phyloP scores from a whole-genome alignment of 2,888 invertebrate genomes.

The Leptinotarsa haldemani region DNA sequence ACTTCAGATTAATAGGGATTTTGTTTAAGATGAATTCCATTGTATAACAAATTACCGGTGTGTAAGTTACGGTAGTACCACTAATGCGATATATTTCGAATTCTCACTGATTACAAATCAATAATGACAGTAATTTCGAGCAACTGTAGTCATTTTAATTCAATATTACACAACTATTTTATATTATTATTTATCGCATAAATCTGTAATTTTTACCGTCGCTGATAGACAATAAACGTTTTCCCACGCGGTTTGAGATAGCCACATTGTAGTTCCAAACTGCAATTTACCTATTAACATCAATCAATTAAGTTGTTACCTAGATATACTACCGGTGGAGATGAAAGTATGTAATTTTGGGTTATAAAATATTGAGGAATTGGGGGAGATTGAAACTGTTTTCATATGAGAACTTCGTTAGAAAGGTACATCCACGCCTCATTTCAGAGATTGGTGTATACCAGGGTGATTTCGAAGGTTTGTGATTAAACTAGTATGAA shows the following conservation, averaged over 20 bases:
- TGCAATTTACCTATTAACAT: slow-evolving; percentile 21
- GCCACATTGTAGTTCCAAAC: slow-evolving; percentile 1
- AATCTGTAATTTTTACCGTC: slow-evolving; percentile 19
- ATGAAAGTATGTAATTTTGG: slow-evolving; percentile 15
- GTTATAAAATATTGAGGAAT: slow-evolving; percentile 13
- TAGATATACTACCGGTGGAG: not conserved
- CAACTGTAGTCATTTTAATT: not conserved
- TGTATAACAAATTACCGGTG: not conserved
- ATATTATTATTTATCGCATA: slow-evolving; percentile 13
- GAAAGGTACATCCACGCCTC: no score
- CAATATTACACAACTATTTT: slow-evolving; percentile 2
- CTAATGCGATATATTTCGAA: slow-evolving; percentile 2
- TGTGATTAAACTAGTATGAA: no score
- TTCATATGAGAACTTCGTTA: no score
- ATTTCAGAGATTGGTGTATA: no score
- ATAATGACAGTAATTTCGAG: not conserved
- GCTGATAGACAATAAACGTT: slow-evolving; percentile 11
- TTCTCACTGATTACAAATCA: not conserved
- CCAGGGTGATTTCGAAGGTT: no score
- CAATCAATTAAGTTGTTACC: slow-evolving; percentile 19
- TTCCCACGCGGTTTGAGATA: slow-evolving; percentile 19
- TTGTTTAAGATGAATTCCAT: not conserved
- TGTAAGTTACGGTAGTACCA: not conserved
- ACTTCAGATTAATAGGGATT: not conserved
- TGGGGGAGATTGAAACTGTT: slow-evolving; percentile 14